phyloP scores from a whole-genome alignment of 2,113 vertebrate species.

The Oenanthe oenanthe region DNA sequence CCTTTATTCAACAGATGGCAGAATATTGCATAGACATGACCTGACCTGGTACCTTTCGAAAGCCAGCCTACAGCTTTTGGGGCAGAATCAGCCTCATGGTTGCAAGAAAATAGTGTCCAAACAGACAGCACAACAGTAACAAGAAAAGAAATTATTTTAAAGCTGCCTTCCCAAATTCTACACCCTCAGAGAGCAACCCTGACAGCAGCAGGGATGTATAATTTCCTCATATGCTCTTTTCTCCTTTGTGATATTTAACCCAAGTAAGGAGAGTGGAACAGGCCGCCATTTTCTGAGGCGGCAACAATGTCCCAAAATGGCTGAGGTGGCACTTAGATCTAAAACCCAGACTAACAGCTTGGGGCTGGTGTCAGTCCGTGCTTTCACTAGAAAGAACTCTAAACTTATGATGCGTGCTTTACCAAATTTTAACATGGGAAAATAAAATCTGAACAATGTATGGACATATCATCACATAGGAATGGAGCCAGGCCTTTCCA shows the following conservation, averaged over 20 bases:
- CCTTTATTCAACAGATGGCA: not conserved
- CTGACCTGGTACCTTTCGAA: not conserved
- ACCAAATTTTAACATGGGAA: not conserved
- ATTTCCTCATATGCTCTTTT: not conserved
- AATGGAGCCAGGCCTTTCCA: not conserved
- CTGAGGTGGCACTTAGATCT: not conserved
- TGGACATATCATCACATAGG: rapidly evolving
- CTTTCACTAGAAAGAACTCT: not conserved
- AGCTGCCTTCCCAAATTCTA: not conserved
- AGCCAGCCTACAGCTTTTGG: not conserved
- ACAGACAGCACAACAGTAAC: rapidly evolving
- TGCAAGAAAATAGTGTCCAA: not conserved
- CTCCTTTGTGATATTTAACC: not conserved
- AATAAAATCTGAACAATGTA: not conserved
- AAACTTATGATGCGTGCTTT: not conserved
- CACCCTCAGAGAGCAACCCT: rapidly evolving
- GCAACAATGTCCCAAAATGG: not conserved
- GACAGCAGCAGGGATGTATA: not conserved
- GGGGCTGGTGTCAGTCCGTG: not conserved
- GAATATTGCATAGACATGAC: rapidly evolving
- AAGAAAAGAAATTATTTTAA: not conserved
- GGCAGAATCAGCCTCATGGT: not conserved
- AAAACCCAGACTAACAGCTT: not conserved
- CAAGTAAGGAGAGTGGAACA: rapidly evolving
- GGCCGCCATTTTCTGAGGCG: rapidly evolving